These are phyloP conservation scores for Neolamprologus caudopunctatus DNA, from an alignment of 2,113 vertebrate species.

Conservation along the genomic window DNA sequence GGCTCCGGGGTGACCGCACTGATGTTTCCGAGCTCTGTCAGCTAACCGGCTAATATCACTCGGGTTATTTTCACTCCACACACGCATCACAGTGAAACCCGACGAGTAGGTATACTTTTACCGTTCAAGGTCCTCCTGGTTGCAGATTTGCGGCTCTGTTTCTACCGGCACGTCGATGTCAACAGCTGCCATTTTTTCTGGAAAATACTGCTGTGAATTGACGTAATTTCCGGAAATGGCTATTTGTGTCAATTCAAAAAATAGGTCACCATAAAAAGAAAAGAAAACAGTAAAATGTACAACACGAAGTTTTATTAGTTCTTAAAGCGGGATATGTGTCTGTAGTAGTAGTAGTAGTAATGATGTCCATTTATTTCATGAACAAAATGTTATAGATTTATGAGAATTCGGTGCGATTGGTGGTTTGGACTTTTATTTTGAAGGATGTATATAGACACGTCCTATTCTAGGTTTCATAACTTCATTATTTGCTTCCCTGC, in stretches of 20 bases:
- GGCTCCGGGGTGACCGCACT: background rate
- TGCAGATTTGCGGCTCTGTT: conserved; percentile 51
- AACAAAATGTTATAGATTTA: background rate
- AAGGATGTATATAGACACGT: background rate
- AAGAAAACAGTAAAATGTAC: background rate
- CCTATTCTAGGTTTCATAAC: background rate
- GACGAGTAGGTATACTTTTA: background rate
- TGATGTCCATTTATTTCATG: background rate
- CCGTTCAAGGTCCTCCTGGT: conserved; percentile 69
- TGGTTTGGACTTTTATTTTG: background rate
- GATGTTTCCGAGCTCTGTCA: background rate
- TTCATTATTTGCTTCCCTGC: background rate
- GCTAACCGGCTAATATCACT: background rate
- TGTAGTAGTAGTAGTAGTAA: background rate
- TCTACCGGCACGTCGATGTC: conserved; percentile 86
- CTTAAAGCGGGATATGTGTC: background rate
- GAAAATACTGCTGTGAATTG: conserved; percentile 34
- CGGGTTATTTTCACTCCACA: background rate
- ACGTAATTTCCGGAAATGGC: conserved; percentile 44
- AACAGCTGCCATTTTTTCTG: conserved; percentile 83
- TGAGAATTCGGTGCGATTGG: background rate
- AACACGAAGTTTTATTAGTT: background rate
- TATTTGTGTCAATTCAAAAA: conserved; percentile 1
- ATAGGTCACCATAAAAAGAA: background rate
- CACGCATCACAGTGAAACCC: background rate